Conservation (phyloP, 2,888 invertebrate species). For the Aporophyla lueneburgensis region DNA sequence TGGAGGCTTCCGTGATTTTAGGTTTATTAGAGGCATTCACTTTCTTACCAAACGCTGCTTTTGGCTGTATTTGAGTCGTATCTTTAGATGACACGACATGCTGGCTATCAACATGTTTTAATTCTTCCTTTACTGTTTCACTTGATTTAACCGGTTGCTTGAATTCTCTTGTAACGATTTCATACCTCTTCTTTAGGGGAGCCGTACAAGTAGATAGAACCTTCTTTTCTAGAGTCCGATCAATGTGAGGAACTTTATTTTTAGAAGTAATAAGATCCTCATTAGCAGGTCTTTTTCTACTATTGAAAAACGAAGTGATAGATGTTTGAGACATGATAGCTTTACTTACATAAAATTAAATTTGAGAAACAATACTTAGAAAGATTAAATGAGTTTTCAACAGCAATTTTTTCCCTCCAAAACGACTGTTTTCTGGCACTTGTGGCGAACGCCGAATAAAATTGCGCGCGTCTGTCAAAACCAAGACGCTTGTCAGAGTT, state of each 20-base stretch:
- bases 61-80: constrained; percentile 33
- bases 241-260: constrained; percentile 87
- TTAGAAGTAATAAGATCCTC: constrained; percentile 91
- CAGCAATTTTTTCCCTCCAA: constrained; percentile 74
- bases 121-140: constrained; percentile 31
- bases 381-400: background rate
- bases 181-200: constrained; percentile 64
- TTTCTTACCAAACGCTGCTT: constrained; percentile 82
- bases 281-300: constrained; percentile 93
- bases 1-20: constrained; percentile 70
- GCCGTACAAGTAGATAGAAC: constrained; percentile 71
- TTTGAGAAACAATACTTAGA: background rate
- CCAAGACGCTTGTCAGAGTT: background rate
- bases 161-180: constrained; percentile 43
- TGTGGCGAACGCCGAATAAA: background rate
- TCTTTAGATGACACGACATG: constrained; percentile 41
- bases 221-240: constrained; percentile 74
- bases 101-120: constrained; percentile 27
- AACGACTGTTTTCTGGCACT: constrained; percentile 40
- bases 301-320: constrained; percentile 94
- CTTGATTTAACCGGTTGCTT: constrained; percentile 50
- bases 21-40: constrained; percentile 76
- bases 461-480: constrained; percentile 20
- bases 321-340: constrained; percentile 94
- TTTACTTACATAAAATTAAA: constrained; percentile 25